These are phyloP conservation scores for Guaruba guarouba DNA, from an alignment of 2,113 vertebrate genomes.

Conservation along the genomic window DNA sequence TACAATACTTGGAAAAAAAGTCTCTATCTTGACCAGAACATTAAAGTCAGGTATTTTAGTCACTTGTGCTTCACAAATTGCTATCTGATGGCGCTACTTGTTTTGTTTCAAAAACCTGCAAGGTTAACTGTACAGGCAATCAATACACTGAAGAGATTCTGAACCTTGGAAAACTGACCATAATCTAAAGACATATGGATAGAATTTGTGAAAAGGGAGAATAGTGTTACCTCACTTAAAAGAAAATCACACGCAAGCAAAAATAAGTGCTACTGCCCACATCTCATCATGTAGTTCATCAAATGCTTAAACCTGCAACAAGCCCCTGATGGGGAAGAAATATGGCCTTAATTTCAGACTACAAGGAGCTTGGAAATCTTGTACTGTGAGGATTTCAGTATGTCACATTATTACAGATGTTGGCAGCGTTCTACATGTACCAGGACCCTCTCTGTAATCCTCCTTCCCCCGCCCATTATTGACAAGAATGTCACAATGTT, in stretches of 20 bases:
- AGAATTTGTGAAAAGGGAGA: not conserved
- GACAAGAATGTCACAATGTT: not conserved
- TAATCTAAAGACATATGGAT: not conserved
- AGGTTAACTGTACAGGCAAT: not conserved
- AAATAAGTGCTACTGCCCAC: not conserved
- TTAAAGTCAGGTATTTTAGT: not conserved
- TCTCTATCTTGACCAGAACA: not conserved
- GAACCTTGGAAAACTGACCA: not conserved
- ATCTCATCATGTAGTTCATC: not conserved
- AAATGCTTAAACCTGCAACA: not conserved
- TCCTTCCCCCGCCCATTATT: accelerated
- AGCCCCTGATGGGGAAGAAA: not conserved
- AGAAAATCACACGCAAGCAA: not conserved
- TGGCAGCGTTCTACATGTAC: not conserved
- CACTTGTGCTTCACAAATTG: not conserved
- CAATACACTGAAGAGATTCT: not conserved
- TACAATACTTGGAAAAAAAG: not conserved
- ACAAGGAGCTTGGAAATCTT: not conserved
- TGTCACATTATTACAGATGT: not conserved
- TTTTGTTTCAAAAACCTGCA: not conserved
- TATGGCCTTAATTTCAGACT: not conserved
- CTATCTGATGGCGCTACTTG: not conserved
- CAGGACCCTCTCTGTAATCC: not conserved
- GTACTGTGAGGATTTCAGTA: not conserved
- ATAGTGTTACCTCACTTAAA: not conserved